Conservation (phyloP, 2,113 vertebrate genomes). For the Clarias batrachus region DNA sequence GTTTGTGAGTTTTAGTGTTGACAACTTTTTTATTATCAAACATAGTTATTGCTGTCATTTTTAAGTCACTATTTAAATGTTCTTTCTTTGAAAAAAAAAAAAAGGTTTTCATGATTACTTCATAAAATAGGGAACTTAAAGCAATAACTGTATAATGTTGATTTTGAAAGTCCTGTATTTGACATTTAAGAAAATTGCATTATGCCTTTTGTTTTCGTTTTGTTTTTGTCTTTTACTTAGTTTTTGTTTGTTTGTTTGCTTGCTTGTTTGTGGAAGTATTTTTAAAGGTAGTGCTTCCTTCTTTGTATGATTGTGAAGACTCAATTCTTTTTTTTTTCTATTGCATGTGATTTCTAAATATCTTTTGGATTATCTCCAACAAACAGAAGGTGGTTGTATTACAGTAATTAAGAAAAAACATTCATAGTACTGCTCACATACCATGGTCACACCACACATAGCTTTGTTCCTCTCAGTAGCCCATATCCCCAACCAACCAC, state of each 20-base stretch:
- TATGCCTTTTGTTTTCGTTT: neutral
- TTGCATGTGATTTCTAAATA: slow-evolving; percentile 27
- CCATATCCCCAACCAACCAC: slow-evolving; percentile 60
- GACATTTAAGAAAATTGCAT: slow-evolving; percentile 14
- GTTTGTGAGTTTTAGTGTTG: slow-evolving; percentile 3
- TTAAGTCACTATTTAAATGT: slow-evolving; percentile 14
- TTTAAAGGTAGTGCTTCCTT: too few relatives aligned
- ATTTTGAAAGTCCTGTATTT: slow-evolving; percentile 9
- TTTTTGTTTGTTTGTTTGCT: too few relatives aligned
- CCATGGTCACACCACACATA: slow-evolving; percentile 46
- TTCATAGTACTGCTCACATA: slow-evolving; percentile 44
- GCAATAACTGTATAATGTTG: slow-evolving; percentile 22
- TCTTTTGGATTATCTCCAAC: slow-evolving; percentile 59
- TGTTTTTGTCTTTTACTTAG: too few relatives aligned
- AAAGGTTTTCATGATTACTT: neutral
- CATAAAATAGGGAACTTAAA: slow-evolving; percentile 32
- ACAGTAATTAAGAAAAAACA: slow-evolving; percentile 59
- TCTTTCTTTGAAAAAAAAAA: slow-evolving; percentile 5
- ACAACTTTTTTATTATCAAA: neutral
- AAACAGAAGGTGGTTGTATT: slow-evolving; percentile 37
- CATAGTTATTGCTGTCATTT: slow-evolving; percentile 1
- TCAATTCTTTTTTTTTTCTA: too few relatives aligned
- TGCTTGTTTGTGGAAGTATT: too few relatives aligned
- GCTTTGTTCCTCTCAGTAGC: slow-evolving; percentile 23
- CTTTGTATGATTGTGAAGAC: too few relatives aligned